Conservation (phyloP, 1,140 invertebrate genomes). For the Bombus impatiens region DNA sequence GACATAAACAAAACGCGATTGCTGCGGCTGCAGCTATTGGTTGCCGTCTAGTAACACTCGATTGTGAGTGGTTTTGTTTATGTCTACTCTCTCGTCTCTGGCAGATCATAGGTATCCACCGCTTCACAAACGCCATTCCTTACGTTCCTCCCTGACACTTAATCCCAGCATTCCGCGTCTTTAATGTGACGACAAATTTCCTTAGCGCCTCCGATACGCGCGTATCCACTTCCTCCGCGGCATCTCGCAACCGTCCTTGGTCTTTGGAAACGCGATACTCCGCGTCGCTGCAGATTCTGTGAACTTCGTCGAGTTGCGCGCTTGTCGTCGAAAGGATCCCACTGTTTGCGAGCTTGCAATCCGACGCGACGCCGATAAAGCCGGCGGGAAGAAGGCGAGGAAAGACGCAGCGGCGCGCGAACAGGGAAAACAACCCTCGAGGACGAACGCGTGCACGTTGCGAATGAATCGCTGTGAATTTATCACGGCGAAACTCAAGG, state of each 20-base stretch:
- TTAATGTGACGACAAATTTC: constrained; percentile 4
- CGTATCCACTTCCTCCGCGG: too few species aligned
- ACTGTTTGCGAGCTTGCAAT: constrained; percentile 21
- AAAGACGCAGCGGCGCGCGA: constrained; percentile 19
- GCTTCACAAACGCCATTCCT: too few species aligned
- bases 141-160: neutral
- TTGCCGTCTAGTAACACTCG: too few species aligned
- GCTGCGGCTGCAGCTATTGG: too few species aligned
- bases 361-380: constrained; percentile 27
- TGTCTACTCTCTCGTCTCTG: too few species aligned
- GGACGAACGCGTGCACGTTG: constrained; percentile 14
- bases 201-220: too few species aligned
- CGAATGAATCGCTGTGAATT: constrained; percentile 59
- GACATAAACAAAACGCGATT: too few species aligned
- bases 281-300: constrained; percentile 4
- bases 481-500: constrained; percentile 55
- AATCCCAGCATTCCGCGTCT: neutral
- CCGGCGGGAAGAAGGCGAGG: constrained; percentile 18
- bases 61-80: too few species aligned
- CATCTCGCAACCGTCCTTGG: neutral
- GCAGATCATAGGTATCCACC: too few species aligned
- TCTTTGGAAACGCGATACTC: constrained; percentile 30
- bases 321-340: neutral
- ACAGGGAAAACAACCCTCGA: constrained; percentile 31
- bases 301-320: constrained; percentile 2